phyloP scores from a whole-genome alignment of 2,888 invertebrate genomes.

The Kuschelorhynchus macadamiae region DNA sequence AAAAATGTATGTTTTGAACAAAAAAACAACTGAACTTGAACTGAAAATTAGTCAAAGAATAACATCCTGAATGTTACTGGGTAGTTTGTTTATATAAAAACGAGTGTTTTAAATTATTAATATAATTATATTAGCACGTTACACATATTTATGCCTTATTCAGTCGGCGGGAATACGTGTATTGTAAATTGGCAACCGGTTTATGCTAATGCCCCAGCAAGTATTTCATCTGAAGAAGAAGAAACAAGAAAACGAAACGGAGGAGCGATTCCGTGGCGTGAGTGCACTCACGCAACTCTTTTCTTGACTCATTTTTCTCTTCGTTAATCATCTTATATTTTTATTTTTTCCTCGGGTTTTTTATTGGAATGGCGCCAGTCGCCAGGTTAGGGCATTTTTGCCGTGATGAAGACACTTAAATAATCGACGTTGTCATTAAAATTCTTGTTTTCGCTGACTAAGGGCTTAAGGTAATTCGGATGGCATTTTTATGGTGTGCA shows the following conservation, averaged over 20 bases:
- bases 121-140: too few species aligned
- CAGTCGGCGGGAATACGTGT: conserved; percentile 6
- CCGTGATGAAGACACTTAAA: conserved; percentile 24
- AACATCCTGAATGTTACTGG: too few species aligned
- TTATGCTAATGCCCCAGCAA: conserved; percentile 65
- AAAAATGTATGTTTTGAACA: too few species aligned
- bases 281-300: conserved; percentile 53
- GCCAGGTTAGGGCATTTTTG: conserved; percentile 13
- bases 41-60: too few species aligned
- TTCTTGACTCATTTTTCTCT: conserved; percentile 32
- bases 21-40: too few species aligned
- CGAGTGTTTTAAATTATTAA: too few species aligned
- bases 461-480: too few species aligned
- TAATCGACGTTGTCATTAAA: conserved; percentile 12
- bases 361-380: conserved; percentile 15
- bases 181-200: conserved; percentile 59
- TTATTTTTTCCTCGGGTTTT: conserved; percentile 3
- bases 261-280: conserved; percentile 54
- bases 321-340: conserved; percentile 3
- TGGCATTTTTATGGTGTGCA: too few species aligned
- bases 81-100: too few species aligned
- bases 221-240: conserved; percentile 61
- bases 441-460: conserved; percentile 11
- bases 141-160: conserved; percentile 1
- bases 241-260: conserved; percentile 12